These are phyloP conservation scores for Penaeus chinensis DNA, from an alignment of 1,140 invertebrate species.

Conservation along the genomic window DNA sequence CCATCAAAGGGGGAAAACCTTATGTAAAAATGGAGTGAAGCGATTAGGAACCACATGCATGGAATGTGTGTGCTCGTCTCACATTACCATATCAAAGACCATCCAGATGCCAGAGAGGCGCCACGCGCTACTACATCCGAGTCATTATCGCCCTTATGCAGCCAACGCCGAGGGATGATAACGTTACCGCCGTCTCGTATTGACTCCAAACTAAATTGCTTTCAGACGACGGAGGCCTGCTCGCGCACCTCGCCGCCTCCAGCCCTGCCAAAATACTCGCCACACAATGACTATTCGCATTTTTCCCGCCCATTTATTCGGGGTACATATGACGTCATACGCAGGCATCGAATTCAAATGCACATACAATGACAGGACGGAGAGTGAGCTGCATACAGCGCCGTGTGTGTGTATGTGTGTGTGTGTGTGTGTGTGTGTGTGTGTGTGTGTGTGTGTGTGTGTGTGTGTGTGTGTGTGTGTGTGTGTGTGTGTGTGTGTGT, in stretches of 20 bases:
- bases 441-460: neutral
- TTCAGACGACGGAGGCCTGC: slow-evolving; percentile 31
- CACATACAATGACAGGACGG: no score
- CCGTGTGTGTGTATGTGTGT: slow-evolving; percentile 3
- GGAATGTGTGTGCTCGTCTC: slow-evolving; percentile 55
- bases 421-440: slow-evolving; percentile 27
- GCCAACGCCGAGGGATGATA: neutral
- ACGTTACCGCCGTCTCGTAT: slow-evolving; percentile 27
- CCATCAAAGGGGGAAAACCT: slow-evolving; percentile 53
- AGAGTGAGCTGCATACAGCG: no score
- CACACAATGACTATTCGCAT: slow-evolving; percentile 3
- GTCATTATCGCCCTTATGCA: slow-evolving; percentile 26
- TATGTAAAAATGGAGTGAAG: slow-evolving; percentile 60
- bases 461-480: slow-evolving; percentile 4
- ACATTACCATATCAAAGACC: slow-evolving; percentile 56
- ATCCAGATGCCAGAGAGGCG: slow-evolving; percentile 28
- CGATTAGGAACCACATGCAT: slow-evolving; percentile 55
- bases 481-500: slow-evolving; percentile 31
- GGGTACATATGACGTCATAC: no score
- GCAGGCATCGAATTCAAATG: no score
- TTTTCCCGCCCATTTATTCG: no score
- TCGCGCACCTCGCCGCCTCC: neutral
- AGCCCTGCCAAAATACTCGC: slow-evolving; percentile 25
- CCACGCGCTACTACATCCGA: slow-evolving; percentile 1
- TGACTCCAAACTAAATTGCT: slow-evolving; percentile 57